Percentiles rank a stretch among this genome's conserved stretches.
phyloP scores from a whole-genome alignment of 2,113 vertebrate species.

The Cygnus buccinator region DNA sequence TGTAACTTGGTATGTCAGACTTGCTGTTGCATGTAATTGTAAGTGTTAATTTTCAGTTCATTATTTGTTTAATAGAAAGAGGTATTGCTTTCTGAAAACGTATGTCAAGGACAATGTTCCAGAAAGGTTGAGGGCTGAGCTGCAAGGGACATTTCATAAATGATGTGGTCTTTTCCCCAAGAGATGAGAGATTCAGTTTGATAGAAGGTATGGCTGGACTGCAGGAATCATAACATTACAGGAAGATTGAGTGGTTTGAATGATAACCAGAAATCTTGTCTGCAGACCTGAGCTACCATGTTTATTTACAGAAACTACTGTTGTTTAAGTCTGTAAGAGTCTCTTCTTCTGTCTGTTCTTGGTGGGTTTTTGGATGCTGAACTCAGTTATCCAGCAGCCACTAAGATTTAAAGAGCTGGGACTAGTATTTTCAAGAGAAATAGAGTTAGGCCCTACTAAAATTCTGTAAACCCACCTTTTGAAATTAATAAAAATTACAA shows the following conservation, averaged over 20 bases:
- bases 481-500: background rate
- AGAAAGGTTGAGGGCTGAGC: background rate
- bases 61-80: slow-evolving; percentile 22
- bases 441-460: background rate
- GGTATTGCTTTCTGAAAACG: background rate
- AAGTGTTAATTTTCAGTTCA: slow-evolving; percentile 45
- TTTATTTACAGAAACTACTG: background rate
- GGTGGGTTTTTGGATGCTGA: background rate
- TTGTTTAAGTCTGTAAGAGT: background rate
- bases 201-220: background rate
- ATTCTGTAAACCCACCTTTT: background rate
- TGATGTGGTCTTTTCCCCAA: background rate
- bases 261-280: background rate
- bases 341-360: background rate
- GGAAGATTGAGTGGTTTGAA: background rate
- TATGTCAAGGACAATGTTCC: slow-evolving; percentile 15
- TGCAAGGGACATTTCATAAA: background rate
- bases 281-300: background rate
- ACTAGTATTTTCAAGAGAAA: background rate
- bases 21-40: slow-evolving; percentile 41
- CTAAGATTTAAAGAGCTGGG: background rate
- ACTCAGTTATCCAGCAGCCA: background rate
- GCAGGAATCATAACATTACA: background rate
- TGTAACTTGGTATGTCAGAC: background rate
- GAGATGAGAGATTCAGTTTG: background rate